A percentile compares a stretch with the other conserved stretches of the same genome.
Evolutionary conservation across 1,140 invertebrate species (phyloP).

Genomic region (Oreohelix idahoensis): DNA sequence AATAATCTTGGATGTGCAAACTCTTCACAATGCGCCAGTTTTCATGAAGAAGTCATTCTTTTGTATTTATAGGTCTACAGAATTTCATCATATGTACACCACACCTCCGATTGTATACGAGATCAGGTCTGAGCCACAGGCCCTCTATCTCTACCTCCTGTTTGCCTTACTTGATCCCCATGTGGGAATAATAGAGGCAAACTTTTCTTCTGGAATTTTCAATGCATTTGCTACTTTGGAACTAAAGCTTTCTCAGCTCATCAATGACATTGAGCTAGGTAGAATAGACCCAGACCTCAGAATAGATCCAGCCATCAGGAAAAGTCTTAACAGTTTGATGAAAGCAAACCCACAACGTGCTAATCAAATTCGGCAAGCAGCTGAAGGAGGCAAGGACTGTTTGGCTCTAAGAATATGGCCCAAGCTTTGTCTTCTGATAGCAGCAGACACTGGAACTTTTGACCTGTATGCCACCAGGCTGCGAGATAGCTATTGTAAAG

Average conservation of each 20-base stretch:
- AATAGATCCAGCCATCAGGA: conserved; percentile 56
- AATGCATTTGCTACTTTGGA: conserved; percentile 64
- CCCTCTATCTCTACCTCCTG: conserved; percentile 70
- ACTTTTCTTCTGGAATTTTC: conserved; percentile 70
- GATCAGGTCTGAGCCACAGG: conserved; percentile 68
- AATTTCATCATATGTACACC: conserved; percentile 64
- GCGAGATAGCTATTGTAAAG: conserved; percentile 61
- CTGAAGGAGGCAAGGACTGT: conserved; percentile 53
- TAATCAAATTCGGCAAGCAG: conserved; percentile 59
- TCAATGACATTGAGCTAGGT: conserved; percentile 65
- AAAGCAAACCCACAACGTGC: conserved; percentile 65
- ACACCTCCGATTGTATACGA: conserved; percentile 66
- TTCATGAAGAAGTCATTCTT: not conserved
- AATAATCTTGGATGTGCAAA: no score
- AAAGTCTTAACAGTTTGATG: conserved; percentile 58
- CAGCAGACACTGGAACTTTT: conserved; percentile 69
- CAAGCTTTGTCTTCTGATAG: conserved; percentile 61
- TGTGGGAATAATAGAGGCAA: conserved; percentile 70
- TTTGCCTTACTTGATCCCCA: conserved; percentile 69
- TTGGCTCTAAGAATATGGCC: conserved; percentile 68
- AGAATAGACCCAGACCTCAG: conserved; percentile 55
- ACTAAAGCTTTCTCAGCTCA: conserved; percentile 54
- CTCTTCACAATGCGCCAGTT: no score
- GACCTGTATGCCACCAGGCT: conserved; percentile 64
- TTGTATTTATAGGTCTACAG: conserved; percentile 55